phyloP scores from a whole-genome alignment of 64 coral and sea anemone species.

The Dendronephthya gigantea region DNA sequence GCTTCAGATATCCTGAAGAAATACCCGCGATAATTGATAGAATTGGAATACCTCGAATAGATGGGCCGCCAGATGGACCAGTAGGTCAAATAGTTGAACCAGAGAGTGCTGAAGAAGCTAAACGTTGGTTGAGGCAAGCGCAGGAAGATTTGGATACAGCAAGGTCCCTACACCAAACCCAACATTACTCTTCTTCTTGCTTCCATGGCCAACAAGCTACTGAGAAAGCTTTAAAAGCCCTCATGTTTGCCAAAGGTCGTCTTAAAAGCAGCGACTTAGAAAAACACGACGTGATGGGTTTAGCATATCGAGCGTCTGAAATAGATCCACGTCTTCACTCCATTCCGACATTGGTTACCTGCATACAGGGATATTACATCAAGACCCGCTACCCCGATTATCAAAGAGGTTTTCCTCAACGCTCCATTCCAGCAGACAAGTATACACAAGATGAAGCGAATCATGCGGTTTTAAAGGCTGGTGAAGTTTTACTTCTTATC shows the following conservation, averaged over 20 bases:
- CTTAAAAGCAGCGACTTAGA: not conserved
- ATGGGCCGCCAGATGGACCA: no score
- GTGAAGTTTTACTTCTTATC: not conserved
- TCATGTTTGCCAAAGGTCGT: slow-evolving; percentile 7
- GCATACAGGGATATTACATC: not conserved
- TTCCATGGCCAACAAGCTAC: slow-evolving; percentile 88
- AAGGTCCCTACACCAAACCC: slow-evolving; percentile 30
- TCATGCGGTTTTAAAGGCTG: not conserved
- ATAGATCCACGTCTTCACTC: not conserved
- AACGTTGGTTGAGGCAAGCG: slow-evolving; percentile 92
- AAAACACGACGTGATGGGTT: not conserved
- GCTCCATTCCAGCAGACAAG: not conserved
- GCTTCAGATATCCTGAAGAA: not conserved
- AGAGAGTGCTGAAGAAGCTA: no score
- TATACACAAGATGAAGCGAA: not conserved
- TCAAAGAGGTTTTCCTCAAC: not conserved
- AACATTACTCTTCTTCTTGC: slow-evolving; percentile 54
- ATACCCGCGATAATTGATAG: not conserved
- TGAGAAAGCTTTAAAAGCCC: slow-evolving; percentile 65
- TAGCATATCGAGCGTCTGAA: not conserved
- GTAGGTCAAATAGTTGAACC: no score
- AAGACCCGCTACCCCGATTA: not conserved
- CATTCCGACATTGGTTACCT: not conserved
- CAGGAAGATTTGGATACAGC: slow-evolving; percentile 63
- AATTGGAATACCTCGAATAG: not conserved